Base-by-base conservation (phyloP, 2,888 invertebrate genomes). In the Platynereis dumerilii region DNA sequence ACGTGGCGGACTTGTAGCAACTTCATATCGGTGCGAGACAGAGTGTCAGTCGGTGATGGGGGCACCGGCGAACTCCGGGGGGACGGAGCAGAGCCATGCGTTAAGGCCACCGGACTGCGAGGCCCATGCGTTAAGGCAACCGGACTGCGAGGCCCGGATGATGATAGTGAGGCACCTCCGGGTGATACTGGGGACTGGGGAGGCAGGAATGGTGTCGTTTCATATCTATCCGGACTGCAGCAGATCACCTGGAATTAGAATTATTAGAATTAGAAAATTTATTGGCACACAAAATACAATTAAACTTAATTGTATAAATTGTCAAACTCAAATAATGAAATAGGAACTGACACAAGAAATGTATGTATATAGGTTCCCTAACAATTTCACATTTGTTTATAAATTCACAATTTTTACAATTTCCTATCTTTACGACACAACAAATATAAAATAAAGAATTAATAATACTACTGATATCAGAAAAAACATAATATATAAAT, bases 171-270 rank as follows among this genome's bases (percentile, higher is more conserved):
- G 10, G 22, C 17, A 15, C 20, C 15, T 26, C 26, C 29, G 52
- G 44, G 22, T 10, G 42, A n/a, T n/a, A 20, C 53, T 2, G 60
- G 52, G 7, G 61, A 39, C 34, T 34, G 34, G 2, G 60, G 28
- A 20, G 60, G 60, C 28, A 60, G 52, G 17, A 60, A 45, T 12
- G 60, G 60, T n/a, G n/a, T n/a, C 52, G 52, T 55, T 24, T 61
- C 61, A 39, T 61, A 61, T n/a, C 61, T 48, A 42, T 61, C 58
- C 12, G 64, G 64, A 48, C 64, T 64, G 58, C 64, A 52, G 58
- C 64, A 64, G 58, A 64, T 64, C 27, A 58, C 48, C 42, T 64
- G 58, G 12, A 64, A 27, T n/a, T n/a, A n/a, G n/a, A n/a, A n/a
- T n/a, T n/a, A n/a, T n/a, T n/a, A n/a, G n/a, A n/a, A n/a, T n/a